Base-by-base conservation (phyloP, 37 sponge, comb jelly and placozoan species). In the Halichondria panicea region DNA sequence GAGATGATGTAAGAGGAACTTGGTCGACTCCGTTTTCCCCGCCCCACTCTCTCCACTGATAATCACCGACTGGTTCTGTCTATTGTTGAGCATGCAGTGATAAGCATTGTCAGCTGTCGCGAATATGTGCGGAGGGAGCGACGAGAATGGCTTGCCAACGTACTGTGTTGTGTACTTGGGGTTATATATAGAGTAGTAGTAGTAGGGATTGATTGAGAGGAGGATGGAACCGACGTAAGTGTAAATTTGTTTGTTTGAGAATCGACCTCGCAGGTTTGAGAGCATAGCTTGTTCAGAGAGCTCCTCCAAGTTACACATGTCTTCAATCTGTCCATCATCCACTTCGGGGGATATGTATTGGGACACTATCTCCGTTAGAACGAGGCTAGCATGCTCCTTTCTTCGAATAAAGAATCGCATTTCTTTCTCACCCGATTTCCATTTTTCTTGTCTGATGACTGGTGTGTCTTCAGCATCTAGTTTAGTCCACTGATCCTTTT, bases 21-120 rank as follows among this genome's bases (percentile, higher is more conserved):
- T 95, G 63, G 96, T 95, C 24, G 85, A 77, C 76, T 95, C 96
- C 0, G 96, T 92, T 78, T 95, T 95, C 34, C 96, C 96, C 46
- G 93, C 85, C 13, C 96, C 96, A 60, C 93, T 92, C 87, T 95
- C 96, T 6, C 96, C 96, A 36, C 96, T 92, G 60, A 95, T 90
- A 18, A 95, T 83, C 11, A 95, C 84, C 27, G 93, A 72, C 78
- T 95, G 92, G 72, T 95, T 85, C 40, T 65, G 13, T 13, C 80
- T 45, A 39, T 92, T 81, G 6, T 61, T 67, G 36, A 95, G 58
- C 96, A 95, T 88, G 40, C 80, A 79, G 64, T 82, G 59, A 63
- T 92, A 95, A 6, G 96, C 74, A 21, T 58, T 86, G 65, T 92
- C 92, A 28, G 96, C 96, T 21, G 92, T 82, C 19, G 96, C 96